Conservation (phyloP, 2,888 invertebrate genomes). For the Thera obeliscata region DNA sequence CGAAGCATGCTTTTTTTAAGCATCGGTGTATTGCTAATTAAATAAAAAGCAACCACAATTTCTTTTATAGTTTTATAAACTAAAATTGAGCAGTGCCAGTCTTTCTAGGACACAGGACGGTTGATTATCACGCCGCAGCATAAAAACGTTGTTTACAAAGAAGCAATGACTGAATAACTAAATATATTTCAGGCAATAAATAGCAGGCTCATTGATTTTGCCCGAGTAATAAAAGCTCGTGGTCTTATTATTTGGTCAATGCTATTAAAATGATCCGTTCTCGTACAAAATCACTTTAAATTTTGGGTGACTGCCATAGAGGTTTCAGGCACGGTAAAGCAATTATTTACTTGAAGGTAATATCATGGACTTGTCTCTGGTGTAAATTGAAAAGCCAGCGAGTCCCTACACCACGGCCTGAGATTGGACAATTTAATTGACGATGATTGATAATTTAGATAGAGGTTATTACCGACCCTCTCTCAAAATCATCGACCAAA, state of each 20-base stretch:
- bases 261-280: conserved; percentile 30
- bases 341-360: conserved; percentile 49
- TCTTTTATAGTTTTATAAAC: no score
- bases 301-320: conserved; percentile 34
- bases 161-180: not conserved
- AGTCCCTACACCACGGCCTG: conserved; percentile 54
- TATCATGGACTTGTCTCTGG: conserved; percentile 52
- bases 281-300: conserved; percentile 32
- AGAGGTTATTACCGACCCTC: conserved; percentile 55
- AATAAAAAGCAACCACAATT: not conserved
- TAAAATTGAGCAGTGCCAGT: no score
- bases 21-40: no score
- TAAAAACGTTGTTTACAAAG: not conserved
- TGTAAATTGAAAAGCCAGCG: conserved; percentile 68
- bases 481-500: no score
- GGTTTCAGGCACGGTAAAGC: conserved; percentile 34
- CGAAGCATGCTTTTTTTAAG: no score
- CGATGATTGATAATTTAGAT: conserved; percentile 71
- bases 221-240: conserved; percentile 9
- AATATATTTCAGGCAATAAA: conserved; percentile 8
- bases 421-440: conserved; percentile 69
- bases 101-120: not conserved
- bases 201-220: conserved; percentile 6
- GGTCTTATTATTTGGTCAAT: conserved; percentile 23
- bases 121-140: not conserved